A percentile compares a stretch with the other conserved stretches of the same genome.
Evolutionary conservation across 2,888 invertebrate species (phyloP).

Genomic region (Plutella xylostella): DNA sequence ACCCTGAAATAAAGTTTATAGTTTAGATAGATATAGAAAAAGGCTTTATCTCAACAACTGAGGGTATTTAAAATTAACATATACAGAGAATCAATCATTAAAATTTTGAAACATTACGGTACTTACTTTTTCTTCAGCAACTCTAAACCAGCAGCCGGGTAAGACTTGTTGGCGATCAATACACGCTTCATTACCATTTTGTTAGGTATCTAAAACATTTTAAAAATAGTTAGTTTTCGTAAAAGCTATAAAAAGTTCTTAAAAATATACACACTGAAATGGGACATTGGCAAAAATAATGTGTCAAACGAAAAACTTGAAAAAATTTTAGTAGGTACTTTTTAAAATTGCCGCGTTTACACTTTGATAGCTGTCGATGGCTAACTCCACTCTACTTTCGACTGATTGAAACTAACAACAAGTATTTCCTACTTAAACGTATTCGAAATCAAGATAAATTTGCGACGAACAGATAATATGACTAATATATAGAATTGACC

Average conservation of each 20-base stretch:
- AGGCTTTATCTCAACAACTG: not conserved
- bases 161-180: constrained; percentile 44
- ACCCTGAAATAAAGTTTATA: constrained; percentile 29
- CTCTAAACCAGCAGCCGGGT: constrained; percentile 39
- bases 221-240: not conserved
- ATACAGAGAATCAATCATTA: not conserved
- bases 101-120: constrained; percentile 5
- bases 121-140: constrained; percentile 47
- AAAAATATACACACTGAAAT: not conserved
- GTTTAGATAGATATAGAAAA: not conserved
- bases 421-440: too few relatives aligned
- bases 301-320: too few relatives aligned
- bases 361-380: too few relatives aligned
- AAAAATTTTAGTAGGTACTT: too few relatives aligned
- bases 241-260: not conserved
- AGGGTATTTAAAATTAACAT: not conserved
- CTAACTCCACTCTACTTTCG: too few relatives aligned
- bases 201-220: not conserved
- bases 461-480: too few relatives aligned
- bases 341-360: too few relatives aligned
- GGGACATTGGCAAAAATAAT: too few relatives aligned
- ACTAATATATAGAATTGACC: too few relatives aligned
- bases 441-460: too few relatives aligned
- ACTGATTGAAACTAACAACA: too few relatives aligned
- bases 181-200: constrained; percentile 39